phyloP scores from a whole-genome alignment of 2,113 vertebrate genomes.

The Terrapene triunguis region DNA sequence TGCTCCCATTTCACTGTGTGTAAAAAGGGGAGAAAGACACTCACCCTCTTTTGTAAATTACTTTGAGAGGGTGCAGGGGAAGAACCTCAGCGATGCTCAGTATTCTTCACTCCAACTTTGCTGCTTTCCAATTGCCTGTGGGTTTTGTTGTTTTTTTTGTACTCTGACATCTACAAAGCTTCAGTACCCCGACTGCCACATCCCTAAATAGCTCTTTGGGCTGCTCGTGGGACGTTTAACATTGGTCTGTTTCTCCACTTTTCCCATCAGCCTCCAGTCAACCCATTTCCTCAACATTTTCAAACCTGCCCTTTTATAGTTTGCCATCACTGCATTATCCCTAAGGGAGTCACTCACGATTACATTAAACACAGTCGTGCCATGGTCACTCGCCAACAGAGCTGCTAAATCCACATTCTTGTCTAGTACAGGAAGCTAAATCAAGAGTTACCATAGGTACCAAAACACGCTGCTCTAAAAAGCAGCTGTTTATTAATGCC shows the following conservation, averaged over 20 bases:
- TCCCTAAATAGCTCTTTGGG: not conserved
- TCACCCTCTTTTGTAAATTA: not conserved
- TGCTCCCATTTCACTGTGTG: not conserved
- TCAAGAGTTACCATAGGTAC: not conserved
- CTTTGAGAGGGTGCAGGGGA: not conserved
- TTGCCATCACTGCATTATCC: fast-evolving
- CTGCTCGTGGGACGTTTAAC: not conserved
- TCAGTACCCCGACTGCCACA: not conserved
- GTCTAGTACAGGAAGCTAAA: fast-evolving
- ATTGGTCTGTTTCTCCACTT: not conserved
- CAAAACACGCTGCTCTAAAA: not conserved
- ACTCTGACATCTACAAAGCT: not conserved
- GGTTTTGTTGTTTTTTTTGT: not conserved
- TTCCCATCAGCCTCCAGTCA: not conserved
- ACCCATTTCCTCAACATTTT: fast-evolving
- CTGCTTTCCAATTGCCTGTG: not conserved
- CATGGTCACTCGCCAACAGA: not conserved
- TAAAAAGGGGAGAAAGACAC: not conserved
- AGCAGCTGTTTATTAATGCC: not conserved
- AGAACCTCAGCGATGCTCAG: not conserved
- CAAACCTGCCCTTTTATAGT: fast-evolving
- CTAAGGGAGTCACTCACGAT: not conserved
- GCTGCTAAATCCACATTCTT: not conserved
- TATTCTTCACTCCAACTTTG: not conserved
- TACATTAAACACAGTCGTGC: not conserved